Percentiles rank a stretch among this genome's conserved stretches.
phyloP scores from a whole-genome alignment of 2,888 invertebrate genomes.

The Eulithis testata region DNA sequence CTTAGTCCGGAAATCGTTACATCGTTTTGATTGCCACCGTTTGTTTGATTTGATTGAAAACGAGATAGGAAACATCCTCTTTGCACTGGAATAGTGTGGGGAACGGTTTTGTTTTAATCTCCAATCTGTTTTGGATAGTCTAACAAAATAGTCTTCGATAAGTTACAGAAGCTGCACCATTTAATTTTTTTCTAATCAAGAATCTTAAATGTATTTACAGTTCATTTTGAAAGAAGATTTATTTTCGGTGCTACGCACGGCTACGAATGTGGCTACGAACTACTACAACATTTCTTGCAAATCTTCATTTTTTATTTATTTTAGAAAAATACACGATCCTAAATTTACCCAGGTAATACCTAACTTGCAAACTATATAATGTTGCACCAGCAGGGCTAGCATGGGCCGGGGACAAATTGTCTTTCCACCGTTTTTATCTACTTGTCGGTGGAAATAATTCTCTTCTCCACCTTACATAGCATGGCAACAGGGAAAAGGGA shows the following conservation, averaged over 20 bases:
- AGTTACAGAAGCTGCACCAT: too few species aligned
- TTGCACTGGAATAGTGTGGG: slow-evolving; percentile 27
- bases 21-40: slow-evolving; percentile 68
- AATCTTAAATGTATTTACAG: not conserved
- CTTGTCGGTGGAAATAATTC: too few species aligned
- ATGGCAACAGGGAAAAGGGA: too few species aligned
- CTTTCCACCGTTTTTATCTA: too few species aligned
- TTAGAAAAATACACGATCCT: too few species aligned
- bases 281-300: not conserved
- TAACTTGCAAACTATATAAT: not conserved
- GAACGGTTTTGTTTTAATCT: slow-evolving; percentile 30
- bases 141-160: not conserved
- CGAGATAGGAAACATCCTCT: slow-evolving; percentile 45
- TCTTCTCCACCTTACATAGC: too few species aligned
- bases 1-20: slow-evolving; percentile 69
- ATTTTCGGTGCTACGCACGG: not conserved
- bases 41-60: slow-evolving; percentile 64
- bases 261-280: slow-evolving; percentile 3
- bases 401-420: too few species aligned
- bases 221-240: too few species aligned
- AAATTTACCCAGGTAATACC: not conserved
- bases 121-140: slow-evolving; percentile 10
- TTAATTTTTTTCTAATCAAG: too few species aligned
- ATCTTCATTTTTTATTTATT: not conserved
- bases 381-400: too few species aligned